Percentiles rank a stretch among this genome's conserved stretches.
Conservation (phyloP, 2,113 vertebrate genomes). For the Barbus barbus region DNA sequence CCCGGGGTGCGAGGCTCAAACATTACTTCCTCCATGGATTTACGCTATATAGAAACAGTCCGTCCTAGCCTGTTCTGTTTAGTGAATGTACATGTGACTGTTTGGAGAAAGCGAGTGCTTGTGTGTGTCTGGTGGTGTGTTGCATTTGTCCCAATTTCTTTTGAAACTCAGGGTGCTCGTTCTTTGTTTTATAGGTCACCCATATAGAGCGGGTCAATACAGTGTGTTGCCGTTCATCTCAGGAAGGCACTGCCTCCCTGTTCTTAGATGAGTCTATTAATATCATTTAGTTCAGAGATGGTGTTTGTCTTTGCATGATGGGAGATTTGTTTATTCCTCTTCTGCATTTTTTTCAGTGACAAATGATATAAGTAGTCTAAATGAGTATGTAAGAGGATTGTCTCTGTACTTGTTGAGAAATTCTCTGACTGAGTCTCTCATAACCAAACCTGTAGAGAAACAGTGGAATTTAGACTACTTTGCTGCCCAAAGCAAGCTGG, state of each 20-base stretch:
- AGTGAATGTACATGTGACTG: not conserved
- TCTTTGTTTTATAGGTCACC: slow-evolving; percentile 57
- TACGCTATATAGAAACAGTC: not conserved
- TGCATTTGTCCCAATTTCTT: slow-evolving; percentile 47
- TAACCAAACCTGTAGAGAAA: not conserved
- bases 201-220: slow-evolving; percentile 53
- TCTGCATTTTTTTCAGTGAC: not conserved
- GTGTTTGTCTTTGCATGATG: slow-evolving; percentile 1
- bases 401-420: not conserved
- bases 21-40: not conserved
- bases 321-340: not conserved
- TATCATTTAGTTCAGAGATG: slow-evolving; percentile 20
- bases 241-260: not conserved
- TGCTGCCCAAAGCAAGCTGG: not conserved
- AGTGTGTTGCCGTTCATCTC: slow-evolving; percentile 27
- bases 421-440: not conserved
- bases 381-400: not conserved
- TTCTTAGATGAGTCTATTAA: slow-evolving; percentile 26
- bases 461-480: not conserved
- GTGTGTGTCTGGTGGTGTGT: slow-evolving; percentile 29
- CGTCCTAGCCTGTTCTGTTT: not conserved
- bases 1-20: not conserved
- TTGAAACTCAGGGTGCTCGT: slow-evolving; percentile 42
- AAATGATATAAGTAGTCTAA: not conserved
- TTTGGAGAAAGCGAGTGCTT: not conserved